A percentile compares a stretch with the other conserved stretches of the same genome.
phyloP scores from a whole-genome alignment of 2,797 vertebrate genomes.

The Propithecus deckenii region DNA sequence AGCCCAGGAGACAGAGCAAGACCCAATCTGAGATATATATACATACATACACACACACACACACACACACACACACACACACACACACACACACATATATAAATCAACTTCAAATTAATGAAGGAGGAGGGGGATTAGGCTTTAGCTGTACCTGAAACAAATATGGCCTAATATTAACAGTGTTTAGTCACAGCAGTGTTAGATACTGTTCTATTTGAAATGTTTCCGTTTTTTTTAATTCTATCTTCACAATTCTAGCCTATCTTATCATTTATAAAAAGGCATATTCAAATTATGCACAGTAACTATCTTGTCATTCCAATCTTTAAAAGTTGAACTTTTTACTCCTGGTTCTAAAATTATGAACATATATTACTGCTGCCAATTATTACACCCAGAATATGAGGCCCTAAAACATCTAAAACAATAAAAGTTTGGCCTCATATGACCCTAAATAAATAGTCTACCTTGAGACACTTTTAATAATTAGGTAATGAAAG shows the following conservation, averaged over 20 bases:
- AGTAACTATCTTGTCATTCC: slow-evolving; percentile 13
- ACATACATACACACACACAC: no score
- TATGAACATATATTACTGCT: neutral
- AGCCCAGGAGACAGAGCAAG: no score
- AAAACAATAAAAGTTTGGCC: neutral
- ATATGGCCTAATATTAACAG: neutral
- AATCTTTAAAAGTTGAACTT: neutral
- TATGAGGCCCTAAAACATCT: neutral
- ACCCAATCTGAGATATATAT: no score
- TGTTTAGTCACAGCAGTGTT: neutral
- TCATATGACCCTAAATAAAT: neutral
- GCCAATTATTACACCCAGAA: neutral
- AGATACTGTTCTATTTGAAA: neutral
- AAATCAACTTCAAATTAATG: neutral
- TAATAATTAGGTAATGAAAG: neutral
- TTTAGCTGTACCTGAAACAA: neutral
- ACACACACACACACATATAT: no score
- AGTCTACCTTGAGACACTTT: neutral
- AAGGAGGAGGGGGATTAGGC: neutral
- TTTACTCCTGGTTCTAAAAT: neutral
- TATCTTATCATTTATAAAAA: neutral
- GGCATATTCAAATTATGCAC: neutral
- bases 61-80: no score
- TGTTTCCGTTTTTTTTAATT: neutral
- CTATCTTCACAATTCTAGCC: neutral